A percentile compares a stretch with the other conserved stretches of the same genome.
phyloP scores from a whole-genome alignment of 2,888 invertebrate genomes.

The Ligdia adustata region DNA sequence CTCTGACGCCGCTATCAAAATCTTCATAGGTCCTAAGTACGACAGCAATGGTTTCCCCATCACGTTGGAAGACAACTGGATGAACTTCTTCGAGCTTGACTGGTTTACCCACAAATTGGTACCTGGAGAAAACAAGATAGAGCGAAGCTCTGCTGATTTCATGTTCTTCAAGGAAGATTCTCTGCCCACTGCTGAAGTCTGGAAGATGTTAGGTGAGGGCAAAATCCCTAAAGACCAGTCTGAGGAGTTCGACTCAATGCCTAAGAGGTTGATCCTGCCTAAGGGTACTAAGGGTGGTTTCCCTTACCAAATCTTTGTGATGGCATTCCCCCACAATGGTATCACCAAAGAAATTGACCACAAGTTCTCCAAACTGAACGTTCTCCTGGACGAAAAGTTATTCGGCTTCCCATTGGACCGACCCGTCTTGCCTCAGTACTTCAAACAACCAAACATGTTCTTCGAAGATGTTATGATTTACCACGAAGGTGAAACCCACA shows the following conservation, averaged over 20 bases:
- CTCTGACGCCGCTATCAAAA: constrained; percentile 83
- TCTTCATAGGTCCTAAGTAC: constrained; percentile 89
- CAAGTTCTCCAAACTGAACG: constrained; percentile 12
- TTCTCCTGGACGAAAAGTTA: constrained; percentile 74
- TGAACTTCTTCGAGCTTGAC: constrained; percentile 86
- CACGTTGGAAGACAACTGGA: constrained; percentile 81
- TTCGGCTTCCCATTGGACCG: constrained; percentile 85
- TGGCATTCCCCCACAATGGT: constrained; percentile 81
- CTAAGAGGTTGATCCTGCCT: constrained; percentile 88
- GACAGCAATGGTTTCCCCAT: constrained; percentile 81
- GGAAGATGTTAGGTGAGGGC: constrained; percentile 81
- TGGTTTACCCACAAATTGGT: constrained; percentile 83
- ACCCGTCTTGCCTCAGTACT: constrained; percentile 61
- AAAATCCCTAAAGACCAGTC: constrained; percentile 80
- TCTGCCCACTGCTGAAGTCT: constrained; percentile 84
- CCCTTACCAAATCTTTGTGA: constrained; percentile 86
- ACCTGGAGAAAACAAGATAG: constrained; percentile 86
- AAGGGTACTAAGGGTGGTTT: constrained; percentile 88
- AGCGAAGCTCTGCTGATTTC: constrained; percentile 87
- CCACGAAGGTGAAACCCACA: constrained; percentile 69
- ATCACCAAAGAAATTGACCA: constrained; percentile 54
- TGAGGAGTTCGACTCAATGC: constrained; percentile 84
- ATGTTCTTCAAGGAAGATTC: constrained; percentile 85
- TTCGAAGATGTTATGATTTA: constrained; percentile 83
- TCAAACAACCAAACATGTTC: constrained; percentile 84